Evolutionary conservation across 2,888 invertebrate genomes (phyloP).

Genomic region (Drosophila sordidula): DNA sequence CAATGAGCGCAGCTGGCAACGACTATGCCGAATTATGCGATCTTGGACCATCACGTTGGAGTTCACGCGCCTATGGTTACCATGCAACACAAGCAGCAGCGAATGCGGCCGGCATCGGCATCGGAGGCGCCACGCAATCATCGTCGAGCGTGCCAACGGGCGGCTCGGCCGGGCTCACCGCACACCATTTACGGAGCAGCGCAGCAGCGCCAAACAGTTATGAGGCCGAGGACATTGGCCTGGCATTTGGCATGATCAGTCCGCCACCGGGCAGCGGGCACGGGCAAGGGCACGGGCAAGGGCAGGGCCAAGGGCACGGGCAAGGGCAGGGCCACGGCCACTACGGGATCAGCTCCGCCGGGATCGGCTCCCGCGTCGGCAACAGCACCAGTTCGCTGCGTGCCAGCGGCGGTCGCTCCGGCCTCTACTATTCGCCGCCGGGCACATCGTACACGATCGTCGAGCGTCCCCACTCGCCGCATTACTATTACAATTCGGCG

Average conservation of each 20-base stretch:
- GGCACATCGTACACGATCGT: conserved; percentile 95
- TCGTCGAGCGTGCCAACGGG: conserved; percentile 82
- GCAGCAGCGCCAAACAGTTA: conserved; percentile 83
- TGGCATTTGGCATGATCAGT: conserved; percentile 81
- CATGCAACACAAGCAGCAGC: conserved; percentile 67
- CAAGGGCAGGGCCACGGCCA: conserved; percentile 25
- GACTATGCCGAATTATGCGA: conserved; percentile 86
- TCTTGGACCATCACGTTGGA: conserved; percentile 85
- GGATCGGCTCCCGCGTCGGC: conserved; percentile 76
- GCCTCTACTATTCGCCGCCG: conserved; percentile 94
- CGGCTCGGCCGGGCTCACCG: conserved; percentile 81
- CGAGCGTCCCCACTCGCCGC: conserved; percentile 90
- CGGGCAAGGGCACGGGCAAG: background rate
- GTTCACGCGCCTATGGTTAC: conserved; percentile 84
- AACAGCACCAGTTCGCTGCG: conserved; percentile 86
- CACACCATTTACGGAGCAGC: conserved; percentile 81
- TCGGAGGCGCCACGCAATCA: conserved; percentile 75
- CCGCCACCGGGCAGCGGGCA: conserved; percentile 78
- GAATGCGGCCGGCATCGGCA: conserved; percentile 62
- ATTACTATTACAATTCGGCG: conserved; percentile 86
- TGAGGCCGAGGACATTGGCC: conserved; percentile 85
- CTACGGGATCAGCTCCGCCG: conserved; percentile 48
- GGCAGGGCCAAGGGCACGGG: too few species aligned
- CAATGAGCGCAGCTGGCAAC: conserved; percentile 86
- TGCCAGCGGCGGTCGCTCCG: conserved; percentile 86